phyloP scores from a whole-genome alignment of 2,797 vertebrate species.

The Sphenodon punctatus region DNA sequence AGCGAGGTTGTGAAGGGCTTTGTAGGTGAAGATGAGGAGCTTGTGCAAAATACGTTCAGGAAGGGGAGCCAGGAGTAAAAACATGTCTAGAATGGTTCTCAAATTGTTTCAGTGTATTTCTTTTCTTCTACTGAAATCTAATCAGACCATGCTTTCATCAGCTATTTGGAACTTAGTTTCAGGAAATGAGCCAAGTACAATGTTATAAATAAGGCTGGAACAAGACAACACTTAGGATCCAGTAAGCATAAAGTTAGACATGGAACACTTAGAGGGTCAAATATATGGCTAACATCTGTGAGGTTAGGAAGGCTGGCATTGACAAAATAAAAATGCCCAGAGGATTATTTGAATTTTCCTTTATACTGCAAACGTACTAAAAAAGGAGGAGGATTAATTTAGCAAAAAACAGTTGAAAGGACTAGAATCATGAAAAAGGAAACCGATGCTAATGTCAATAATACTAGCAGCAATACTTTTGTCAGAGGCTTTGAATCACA shows the following conservation, averaged over 20 bases:
- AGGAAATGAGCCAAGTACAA: background rate
- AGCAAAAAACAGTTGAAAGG: background rate
- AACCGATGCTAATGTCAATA: no score
- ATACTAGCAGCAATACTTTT: background rate
- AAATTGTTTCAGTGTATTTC: no score
- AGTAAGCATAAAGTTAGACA: background rate
- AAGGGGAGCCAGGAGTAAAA: no score
- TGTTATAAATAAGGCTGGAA: background rate
- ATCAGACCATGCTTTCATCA: background rate
- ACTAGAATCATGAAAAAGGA: background rate
- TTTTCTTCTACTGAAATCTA: background rate
- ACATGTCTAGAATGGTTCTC: no score
- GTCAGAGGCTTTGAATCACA: background rate
- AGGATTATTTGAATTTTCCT: background rate
- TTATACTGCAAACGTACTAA: background rate
- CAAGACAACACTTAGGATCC: background rate
- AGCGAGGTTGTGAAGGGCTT: no score
- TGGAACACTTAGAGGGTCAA: background rate
- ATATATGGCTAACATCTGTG: background rate
- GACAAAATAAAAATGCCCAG: background rate
- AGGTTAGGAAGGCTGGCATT: background rate
- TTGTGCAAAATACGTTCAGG: no score
- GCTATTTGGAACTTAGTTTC: constrained; percentile 8
- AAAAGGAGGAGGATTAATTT: background rate
- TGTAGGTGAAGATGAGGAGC: no score